Percentiles rank a stretch among this genome's conserved stretches.
Evolutionary conservation across 2,888 invertebrate species (phyloP).

Genomic region (Mythimna vitellina): DNA sequence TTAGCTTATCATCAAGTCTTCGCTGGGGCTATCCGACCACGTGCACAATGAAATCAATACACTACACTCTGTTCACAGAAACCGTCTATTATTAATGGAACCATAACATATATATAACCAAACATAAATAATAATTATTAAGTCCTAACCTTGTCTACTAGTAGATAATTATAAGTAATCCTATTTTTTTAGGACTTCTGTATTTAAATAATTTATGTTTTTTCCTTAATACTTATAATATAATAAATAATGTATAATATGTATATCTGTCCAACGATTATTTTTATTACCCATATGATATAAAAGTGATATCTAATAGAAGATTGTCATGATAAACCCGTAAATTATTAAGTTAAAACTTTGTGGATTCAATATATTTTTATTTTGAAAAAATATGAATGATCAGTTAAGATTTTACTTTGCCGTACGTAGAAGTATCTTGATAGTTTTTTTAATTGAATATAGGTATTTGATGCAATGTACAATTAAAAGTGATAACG

Average conservation of each 20-base stretch:
- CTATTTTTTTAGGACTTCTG: slow-evolving; percentile 38
- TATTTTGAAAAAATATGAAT: slow-evolving; percentile 7
- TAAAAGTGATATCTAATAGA: slow-evolving; percentile 41
- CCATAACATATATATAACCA: background rate
- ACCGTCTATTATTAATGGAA: background rate
- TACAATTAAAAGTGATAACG: slow-evolving; percentile 22
- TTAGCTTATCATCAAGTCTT: slow-evolving; percentile 34
- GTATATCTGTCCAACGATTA: slow-evolving; percentile 43
- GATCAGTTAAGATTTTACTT: background rate
- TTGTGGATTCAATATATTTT: slow-evolving; percentile 9
- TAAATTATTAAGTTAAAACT: slow-evolving; percentile 26
- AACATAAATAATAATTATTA: slow-evolving; percentile 16
- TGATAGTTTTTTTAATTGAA: background rate
- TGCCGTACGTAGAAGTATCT: background rate
- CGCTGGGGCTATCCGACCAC: slow-evolving; percentile 27
- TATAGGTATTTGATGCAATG: slow-evolving; percentile 7
- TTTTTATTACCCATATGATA: slow-evolving; percentile 55
- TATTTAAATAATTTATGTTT: slow-evolving; percentile 16
- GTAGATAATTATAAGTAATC: slow-evolving; percentile 25
- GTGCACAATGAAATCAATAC: slow-evolving; percentile 39
- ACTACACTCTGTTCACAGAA: slow-evolving; percentile 5
- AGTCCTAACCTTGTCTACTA: slow-evolving; percentile 19
- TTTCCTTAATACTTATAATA: slow-evolving; percentile 32
- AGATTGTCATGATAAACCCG: slow-evolving; percentile 43
- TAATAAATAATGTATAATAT: slow-evolving; percentile 41